Conservation (phyloP, 1,140 invertebrate genomes). For the Macrocentrus cingulum region DNA sequence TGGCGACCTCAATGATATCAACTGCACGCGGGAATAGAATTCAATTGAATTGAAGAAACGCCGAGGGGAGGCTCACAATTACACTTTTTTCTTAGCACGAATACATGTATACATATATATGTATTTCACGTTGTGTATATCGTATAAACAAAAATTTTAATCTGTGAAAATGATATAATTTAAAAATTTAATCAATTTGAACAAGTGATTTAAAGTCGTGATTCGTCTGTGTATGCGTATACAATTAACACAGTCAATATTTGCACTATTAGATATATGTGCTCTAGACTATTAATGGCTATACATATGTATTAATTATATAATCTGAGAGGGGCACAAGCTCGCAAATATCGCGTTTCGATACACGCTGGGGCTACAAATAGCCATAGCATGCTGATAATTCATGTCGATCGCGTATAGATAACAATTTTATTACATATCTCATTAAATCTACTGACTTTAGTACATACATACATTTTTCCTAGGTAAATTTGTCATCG, state of each 20-base stretch:
- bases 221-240: no score
- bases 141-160: no score
- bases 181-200: no score
- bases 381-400: neutral
- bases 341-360: neutral
- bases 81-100: conserved; percentile 20
- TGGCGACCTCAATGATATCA: conserved; percentile 59
- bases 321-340: neutral
- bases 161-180: no score
- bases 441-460: no score
- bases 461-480: no score
- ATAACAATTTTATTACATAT: conserved; percentile 1
- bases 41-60: conserved; percentile 58
- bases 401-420: neutral
- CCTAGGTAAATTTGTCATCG: no score
- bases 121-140: no score
- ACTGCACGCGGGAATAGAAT: conserved; percentile 57
- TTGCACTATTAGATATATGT: neutral
- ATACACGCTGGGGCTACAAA: neutral
- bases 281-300: neutral
- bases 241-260: neutral
- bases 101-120: neutral
- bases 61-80: conserved; percentile 38
- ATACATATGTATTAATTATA: neutral
- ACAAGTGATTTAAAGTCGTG: no score